Conservation (phyloP, 1,140 invertebrate genomes). For the Apis laboriosa region DNA sequence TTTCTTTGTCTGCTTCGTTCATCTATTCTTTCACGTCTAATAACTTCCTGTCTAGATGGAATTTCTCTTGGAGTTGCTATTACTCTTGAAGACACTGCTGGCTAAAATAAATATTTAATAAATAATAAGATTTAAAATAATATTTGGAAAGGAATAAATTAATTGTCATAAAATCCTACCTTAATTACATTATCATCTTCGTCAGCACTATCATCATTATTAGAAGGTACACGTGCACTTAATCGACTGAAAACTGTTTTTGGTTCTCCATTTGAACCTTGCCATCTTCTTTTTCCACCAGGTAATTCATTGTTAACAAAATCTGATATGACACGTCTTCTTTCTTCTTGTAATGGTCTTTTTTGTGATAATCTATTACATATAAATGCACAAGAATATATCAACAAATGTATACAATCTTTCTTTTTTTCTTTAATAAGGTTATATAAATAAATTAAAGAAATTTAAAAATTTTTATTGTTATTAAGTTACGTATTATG, state of each 20-base stretch:
- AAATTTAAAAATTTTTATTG: not conserved
- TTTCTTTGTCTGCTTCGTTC: slow-evolving; percentile 92
- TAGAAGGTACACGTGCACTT: slow-evolving; percentile 77
- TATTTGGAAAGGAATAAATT: not conserved
- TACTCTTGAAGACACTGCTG: slow-evolving; percentile 82
- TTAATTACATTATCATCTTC: slow-evolving; percentile 78
- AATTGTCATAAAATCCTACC: slow-evolving; percentile 59
- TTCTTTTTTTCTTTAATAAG: not conserved
- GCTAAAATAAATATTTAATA: slow-evolving; percentile 63
- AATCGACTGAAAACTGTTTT: slow-evolving; percentile 83
- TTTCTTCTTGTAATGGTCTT: slow-evolving; percentile 75
- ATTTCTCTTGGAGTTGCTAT: slow-evolving; percentile 85
- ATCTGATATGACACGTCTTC: slow-evolving; percentile 70
- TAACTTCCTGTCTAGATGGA: slow-evolving; percentile 88
- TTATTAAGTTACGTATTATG: not conserved
- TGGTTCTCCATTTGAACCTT: slow-evolving; percentile 73
- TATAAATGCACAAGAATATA: slow-evolving; percentile 29
- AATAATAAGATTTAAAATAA: not conserved
- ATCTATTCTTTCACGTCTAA: slow-evolving; percentile 92
- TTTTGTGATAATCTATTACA: slow-evolving; percentile 73
- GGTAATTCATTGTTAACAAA: slow-evolving; percentile 78
- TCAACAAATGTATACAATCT: not conserved
- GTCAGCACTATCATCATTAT: slow-evolving; percentile 79
- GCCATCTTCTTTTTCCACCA: slow-evolving; percentile 77
- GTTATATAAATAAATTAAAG: not conserved